These are phyloP conservation scores for Glaucidium brasilianum DNA, from an alignment of 2,113 vertebrate species.

Conservation along the genomic window DNA sequence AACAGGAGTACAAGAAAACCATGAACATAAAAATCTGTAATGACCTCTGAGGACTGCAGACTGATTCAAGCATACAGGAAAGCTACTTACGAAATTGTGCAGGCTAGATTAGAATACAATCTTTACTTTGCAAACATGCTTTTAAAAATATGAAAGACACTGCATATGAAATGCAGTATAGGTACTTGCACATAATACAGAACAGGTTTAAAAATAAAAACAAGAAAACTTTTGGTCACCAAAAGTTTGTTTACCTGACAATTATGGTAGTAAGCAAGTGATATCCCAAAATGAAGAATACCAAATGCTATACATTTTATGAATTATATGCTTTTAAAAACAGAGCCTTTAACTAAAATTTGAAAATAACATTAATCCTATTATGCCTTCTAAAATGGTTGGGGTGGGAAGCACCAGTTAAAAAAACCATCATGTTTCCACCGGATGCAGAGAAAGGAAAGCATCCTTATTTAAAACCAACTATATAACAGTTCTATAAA, in stretches of 20 bases:
- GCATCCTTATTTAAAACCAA: background rate
- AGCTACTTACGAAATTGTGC: background rate
- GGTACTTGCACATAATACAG: background rate
- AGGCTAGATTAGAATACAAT: background rate
- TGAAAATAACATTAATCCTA: background rate
- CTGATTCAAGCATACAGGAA: constrained; percentile 43
- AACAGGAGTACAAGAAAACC: background rate
- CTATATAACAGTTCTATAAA: constrained; percentile 32
- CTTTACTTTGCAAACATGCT: background rate
- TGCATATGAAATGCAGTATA: background rate
- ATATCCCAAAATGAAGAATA: constrained; percentile 21
- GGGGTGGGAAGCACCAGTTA: constrained; percentile 16
- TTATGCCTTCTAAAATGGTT: background rate
- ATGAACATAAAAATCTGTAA: background rate
- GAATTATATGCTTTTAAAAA: background rate
- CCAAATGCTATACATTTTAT: background rate
- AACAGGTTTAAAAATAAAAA: background rate
- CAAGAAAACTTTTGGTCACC: constrained; percentile 24
- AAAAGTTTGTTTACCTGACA: constrained; percentile 36
- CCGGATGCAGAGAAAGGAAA: constrained; percentile 14
- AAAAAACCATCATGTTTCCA: background rate
- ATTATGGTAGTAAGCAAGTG: background rate
- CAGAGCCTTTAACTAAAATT: background rate
- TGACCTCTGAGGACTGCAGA: background rate
- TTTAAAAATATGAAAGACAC: background rate